Percentiles rank a stretch among this genome's conserved stretches.
Evolutionary conservation across 2,113 vertebrate species (phyloP).

Genomic region (Mugil cephalus): DNA sequence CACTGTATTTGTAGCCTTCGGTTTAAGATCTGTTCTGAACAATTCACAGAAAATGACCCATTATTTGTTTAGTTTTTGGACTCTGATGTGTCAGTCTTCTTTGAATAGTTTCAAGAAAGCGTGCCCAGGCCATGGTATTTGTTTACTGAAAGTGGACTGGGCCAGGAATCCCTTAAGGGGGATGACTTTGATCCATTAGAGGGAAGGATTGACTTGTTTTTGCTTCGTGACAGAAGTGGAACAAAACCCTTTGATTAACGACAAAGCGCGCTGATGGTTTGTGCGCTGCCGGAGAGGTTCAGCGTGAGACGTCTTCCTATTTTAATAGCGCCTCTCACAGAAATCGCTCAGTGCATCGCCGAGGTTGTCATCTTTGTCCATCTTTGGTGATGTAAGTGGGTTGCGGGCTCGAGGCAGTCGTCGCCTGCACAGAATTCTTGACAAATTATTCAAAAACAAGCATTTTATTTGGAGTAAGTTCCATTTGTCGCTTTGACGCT

Average conservation of each 20-base stretch:
- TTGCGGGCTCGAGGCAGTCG: too few species aligned
- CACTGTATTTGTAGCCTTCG: too few species aligned
- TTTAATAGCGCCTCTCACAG: constrained; percentile 9
- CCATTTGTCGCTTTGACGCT: too few species aligned
- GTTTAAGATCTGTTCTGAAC: too few species aligned
- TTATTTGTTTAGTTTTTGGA: too few species aligned
- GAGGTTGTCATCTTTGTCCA: constrained; percentile 23
- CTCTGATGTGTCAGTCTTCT: neutral
- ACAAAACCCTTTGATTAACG: constrained; percentile 46
- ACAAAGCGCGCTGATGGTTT: constrained; percentile 10
- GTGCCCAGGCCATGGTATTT: neutral
- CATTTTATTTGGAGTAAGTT: too few species aligned
- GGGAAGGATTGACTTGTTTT: constrained; percentile 42
- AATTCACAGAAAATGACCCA: too few species aligned
- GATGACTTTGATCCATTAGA: constrained; percentile 30
- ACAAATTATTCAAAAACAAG: too few species aligned
- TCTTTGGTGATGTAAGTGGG: too few species aligned
- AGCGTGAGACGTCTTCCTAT: constrained; percentile 16
- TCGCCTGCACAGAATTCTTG: too few species aligned
- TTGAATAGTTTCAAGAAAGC: constrained; percentile 3
- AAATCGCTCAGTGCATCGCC: constrained; percentile 30
- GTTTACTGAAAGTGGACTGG: constrained; percentile 18
- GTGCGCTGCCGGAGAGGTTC: constrained; percentile 22
- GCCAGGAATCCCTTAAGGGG: constrained; percentile 10
- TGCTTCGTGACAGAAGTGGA: constrained; percentile 24